Conservation (phyloP, 2,113 vertebrate species). For the Cavia aperea region DNA sequence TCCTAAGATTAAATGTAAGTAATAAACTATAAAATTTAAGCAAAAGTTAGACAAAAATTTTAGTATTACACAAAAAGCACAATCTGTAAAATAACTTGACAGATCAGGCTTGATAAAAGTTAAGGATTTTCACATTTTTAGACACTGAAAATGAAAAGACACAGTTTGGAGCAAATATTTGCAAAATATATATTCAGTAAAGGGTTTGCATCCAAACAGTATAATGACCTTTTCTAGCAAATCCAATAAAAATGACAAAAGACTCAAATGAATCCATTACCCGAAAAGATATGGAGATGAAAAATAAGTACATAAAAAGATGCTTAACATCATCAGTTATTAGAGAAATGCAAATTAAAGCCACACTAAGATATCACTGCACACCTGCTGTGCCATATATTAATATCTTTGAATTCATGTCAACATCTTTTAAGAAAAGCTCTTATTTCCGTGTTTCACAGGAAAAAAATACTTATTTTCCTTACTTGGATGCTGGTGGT, state of each 20-base stretch:
- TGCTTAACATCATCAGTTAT: background rate
- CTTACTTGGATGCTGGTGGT: background rate
- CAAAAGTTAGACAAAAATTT: background rate
- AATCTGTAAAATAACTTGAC: background rate
- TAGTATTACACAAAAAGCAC: background rate
- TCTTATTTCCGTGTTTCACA: background rate
- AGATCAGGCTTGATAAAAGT: background rate
- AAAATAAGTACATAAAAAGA: background rate
- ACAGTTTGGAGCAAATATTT: background rate
- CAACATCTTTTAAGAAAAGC: background rate
- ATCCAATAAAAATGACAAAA: conserved; percentile 6
- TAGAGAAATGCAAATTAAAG: conserved; percentile 19
- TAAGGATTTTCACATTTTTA: conserved; percentile 13
- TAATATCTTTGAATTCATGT: background rate
- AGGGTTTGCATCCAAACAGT: background rate
- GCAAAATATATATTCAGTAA: background rate
- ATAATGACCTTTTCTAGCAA: background rate
- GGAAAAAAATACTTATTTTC: background rate
- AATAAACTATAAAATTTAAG: background rate
- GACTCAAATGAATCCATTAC: background rate
- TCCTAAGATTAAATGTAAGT: background rate
- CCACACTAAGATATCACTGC: background rate
- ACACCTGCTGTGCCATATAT: background rate
- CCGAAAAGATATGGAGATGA: background rate
- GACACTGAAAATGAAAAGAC: background rate